Evolutionary conservation across 2,113 vertebrate genomes (phyloP), one percentile per base, ranked within the genome.

Genomic region (Campylomormyrus numenius): DNA sequence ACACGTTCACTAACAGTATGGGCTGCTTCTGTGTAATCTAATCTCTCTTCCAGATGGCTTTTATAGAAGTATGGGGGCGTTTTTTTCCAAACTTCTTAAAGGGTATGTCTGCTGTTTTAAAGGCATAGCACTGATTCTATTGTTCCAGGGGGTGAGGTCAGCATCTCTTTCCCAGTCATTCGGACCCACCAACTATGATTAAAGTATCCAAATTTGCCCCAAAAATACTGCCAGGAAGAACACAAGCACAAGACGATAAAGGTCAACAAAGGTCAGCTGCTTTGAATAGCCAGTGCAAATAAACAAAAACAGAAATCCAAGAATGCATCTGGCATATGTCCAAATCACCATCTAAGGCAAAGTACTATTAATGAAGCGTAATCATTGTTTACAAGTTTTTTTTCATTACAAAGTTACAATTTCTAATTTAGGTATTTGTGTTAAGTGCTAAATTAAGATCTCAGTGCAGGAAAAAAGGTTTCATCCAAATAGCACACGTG

Each of bases 41-140:
- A 93, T 92, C 92, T 91, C 87, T 92, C 46, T 77, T 85, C 89
- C 93, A 93, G 93, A 92, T 93, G 93, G 91, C 89, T 92, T 93
- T 93, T 92, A 92, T 92, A 92, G 89, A 90, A 92, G 90, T 70
- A 74, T 66, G 90, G 91, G 92, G 92, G 92, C 52, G 88, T 91
- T 92, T 91, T 91, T 92, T 80, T 19, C 35, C 35, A 89, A 92
- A 93, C 89, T 62, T 90, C 91, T 93, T 92, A 90, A 92, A 93
- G 84, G 85, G 83, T 53, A 92, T 58, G 90, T 88, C 85, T 90
- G 84, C 50, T 45, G 62, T 89, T 77, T 90, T 90, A 91, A 92
- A 92, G 91, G 90, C 92, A 91, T 87, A 90, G 88, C 56, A 88
- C 89, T 35, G 80, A 56, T 50, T 89, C 87, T 85, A 90, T 90